Evolutionary conservation across 2,888 invertebrate genomes (phyloP), one percentile per base, ranked within the genome.

Genomic region (Meteorus colon): DNA sequence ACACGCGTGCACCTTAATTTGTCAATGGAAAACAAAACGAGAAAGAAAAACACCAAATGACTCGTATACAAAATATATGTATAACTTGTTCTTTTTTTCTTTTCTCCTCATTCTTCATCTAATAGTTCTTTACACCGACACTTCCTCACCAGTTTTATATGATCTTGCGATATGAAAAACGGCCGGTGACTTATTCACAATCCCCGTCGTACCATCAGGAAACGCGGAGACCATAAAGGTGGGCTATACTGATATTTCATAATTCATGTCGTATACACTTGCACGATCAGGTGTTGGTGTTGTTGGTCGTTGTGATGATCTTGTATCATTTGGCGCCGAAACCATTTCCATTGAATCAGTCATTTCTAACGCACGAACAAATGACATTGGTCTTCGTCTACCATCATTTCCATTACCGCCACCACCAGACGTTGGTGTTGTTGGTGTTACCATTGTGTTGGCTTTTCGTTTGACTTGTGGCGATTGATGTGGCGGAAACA

Each of bases 181-280:
- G 69, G 74, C 78, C 80, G 81, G 81, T 79, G 84, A 79, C 80
- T 83, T 81, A 74, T 81, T 82, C 73, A 81, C 78, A 76, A 84
- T 88, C 85, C 87, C 87, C 86, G 86, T 83, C 86, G 86, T 86
- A 80, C 85, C 73, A 67, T 72, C 62, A 77, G 83, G 83, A 79
- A 84, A 81, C 70, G 84, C 85, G 84, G 87, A 86, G 86, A 86
- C 81, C 81, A 79, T 69, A 78, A 84, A 84, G 82, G 81, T 86
- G 84, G 87, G 91, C 96, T 95, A 97, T 92, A 97, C 97, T 84
- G 96, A 96, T 91, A 97, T 97, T 91, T 97, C 97, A 91, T 97
- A 97, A 92, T 96, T 97, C 94, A 96, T 96, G 90, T 97, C 97
- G 91, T 97, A 97, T 82, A 96, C 95, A 90, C 96, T 96, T 85